Conservation (phyloP, 2,797 vertebrate species). For the Sebastes itinus region DNA sequence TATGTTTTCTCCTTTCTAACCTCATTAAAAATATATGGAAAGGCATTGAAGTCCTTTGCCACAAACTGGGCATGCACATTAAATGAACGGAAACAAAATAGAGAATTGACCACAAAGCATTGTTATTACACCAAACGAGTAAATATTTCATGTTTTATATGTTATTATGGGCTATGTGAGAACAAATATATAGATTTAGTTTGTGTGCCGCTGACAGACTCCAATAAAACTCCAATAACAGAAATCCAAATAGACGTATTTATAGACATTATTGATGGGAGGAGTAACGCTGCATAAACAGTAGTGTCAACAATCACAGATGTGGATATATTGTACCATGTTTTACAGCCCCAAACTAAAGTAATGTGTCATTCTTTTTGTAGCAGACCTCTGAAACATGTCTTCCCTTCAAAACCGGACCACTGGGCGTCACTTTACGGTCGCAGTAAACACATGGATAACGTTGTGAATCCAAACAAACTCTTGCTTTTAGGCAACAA, state of each 20-base stretch:
- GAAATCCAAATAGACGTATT: neutral
- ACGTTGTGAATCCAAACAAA: accelerated
- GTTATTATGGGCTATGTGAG: neutral
- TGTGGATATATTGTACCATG: neutral
- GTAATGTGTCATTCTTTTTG: no score
- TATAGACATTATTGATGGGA: neutral
- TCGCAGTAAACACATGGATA: no score
- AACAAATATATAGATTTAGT: neutral
- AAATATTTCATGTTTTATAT: neutral
- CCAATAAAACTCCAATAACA: neutral
- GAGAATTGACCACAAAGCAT: neutral
- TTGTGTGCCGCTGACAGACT: neutral
- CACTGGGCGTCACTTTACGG: no score
- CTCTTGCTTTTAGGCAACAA: no score
- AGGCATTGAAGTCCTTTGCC: neutral
- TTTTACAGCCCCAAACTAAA: neutral
- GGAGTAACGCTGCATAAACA: neutral
- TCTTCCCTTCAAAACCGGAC: no score
- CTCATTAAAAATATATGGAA: neutral
- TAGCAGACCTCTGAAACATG: no score
- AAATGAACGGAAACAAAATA: neutral
- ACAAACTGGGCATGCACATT: neutral
- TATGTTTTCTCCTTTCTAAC: neutral
- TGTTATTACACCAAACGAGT: neutral
- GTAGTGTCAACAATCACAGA: neutral